Base-by-base conservation (phyloP, 2,888 invertebrate genomes). In the Caenorhabditis zanzibari region DNA sequence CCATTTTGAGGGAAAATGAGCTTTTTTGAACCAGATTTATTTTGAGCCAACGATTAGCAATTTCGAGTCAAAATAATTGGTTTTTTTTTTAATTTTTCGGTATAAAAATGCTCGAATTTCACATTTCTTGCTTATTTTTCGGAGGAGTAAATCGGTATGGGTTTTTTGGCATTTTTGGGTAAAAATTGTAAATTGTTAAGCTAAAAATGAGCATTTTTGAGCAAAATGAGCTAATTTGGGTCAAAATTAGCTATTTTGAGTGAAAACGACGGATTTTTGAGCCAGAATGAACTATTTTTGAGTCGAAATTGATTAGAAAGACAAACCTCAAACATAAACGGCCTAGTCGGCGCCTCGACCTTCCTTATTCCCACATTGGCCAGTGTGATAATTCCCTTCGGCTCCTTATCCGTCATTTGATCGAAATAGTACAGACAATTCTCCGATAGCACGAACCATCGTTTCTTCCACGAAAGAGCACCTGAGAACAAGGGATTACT, bases 361-460 rank as follows among this genome's bases (percentile, higher is more conserved):
- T 84, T 81, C 19, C 87, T 54, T 6, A 89, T 84, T 19, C 89
- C 89, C 9, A 89, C 89, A 72, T 89, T 88, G 52, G 85, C 84
- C 24, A 87, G 79, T 16, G 89, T 87, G 24, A 89, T 89, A 49
- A 89, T 89, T 12, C 89, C 89, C 32, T 77, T 73, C n/a, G 89
- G 88, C 22, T 88, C 86, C 54, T 82, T 81, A 47, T 88, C 86
- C 12, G 77, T 82, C 68, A 83, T 82, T 26, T 85, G 85, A 54
- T 88, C 89, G 28, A 89, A 89, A 56, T 89, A 89, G 75, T 88
- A 89, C 19, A 89, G 79, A 49, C 89, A 88, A 32, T 76, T 83
- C 24, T 89, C 89, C 35, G 84, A 82, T 2, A 89, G 63, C 5
- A 89, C 86, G 59, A 89, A 89, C 89, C 89, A 89, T 75, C 89